Percentiles rank a stretch among this genome's conserved stretches.
phyloP scores from a whole-genome alignment of 2,797 vertebrate genomes.

The Xenentodon cancila region DNA sequence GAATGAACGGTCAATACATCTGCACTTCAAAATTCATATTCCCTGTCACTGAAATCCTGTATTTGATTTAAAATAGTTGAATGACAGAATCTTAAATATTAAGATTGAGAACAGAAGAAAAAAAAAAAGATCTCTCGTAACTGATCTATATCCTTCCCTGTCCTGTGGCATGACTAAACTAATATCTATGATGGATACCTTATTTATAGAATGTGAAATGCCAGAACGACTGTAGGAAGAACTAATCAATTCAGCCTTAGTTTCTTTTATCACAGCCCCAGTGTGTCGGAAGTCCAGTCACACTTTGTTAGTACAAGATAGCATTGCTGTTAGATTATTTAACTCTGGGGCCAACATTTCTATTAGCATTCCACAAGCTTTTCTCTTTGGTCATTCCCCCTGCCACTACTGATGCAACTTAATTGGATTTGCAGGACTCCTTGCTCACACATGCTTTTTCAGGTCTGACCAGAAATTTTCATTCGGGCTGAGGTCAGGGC shows the following conservation, averaged over 20 bases:
- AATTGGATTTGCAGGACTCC: background rate
- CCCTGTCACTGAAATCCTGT: background rate
- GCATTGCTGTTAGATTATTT: conserved; percentile 7
- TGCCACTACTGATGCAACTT: conserved; percentile 10
- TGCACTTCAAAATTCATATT: too few relatives aligned
- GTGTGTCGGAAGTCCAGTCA: background rate
- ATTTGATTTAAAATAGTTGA: background rate
- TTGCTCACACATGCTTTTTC: background rate
- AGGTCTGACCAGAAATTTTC: conserved; percentile 7
- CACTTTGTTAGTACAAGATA: background rate
- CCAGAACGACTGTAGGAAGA: background rate
- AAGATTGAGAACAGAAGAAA: background rate
- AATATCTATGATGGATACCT: background rate
- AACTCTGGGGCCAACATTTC: conserved; percentile 2
- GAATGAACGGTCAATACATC: background rate
- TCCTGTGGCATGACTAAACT: too few relatives aligned
- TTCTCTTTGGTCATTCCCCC: conserved; percentile 10
- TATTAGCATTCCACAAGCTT: background rate
- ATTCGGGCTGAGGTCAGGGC: conserved; percentile 6
- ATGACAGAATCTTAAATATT: background rate
- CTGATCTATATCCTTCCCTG: too few relatives aligned
- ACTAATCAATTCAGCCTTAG: background rate
- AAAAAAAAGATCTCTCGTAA: too few relatives aligned
- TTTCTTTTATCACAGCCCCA: background rate
- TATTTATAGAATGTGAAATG: background rate